Conservation (phyloP, 2,888 invertebrate species). For the Caenorhabditis uteleia region DNA sequence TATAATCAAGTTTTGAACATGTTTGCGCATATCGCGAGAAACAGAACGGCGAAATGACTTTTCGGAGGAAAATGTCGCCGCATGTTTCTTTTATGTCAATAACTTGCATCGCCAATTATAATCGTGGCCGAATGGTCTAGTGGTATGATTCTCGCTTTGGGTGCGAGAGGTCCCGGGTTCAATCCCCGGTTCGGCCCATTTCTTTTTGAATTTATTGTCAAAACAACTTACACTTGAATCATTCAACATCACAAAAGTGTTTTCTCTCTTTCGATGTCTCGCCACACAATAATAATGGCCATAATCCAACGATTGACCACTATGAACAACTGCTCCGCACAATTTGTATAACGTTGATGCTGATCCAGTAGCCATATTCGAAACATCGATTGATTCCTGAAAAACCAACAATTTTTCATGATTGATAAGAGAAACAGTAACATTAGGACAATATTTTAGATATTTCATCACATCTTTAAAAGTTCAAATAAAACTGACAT, state of each 20-base stretch:
- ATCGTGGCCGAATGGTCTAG: conserved; percentile 59
- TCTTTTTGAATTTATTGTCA: too few species aligned
- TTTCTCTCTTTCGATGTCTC: conserved; percentile 15
- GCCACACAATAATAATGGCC: conserved; percentile 39
- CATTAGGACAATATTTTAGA: too few species aligned
- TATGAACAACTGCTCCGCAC: conserved; percentile 29
- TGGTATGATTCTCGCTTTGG: conserved; percentile 70
- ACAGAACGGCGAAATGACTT: too few species aligned
- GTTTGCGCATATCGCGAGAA: too few species aligned
- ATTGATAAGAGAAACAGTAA: background rate
- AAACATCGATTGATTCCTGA: conserved; percentile 26
- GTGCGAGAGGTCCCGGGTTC: conserved; percentile 70
- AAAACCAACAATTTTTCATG: too few species aligned
- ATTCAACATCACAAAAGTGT: conserved; percentile 22
- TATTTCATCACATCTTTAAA: background rate
- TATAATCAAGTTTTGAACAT: too few species aligned
- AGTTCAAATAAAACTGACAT: conserved; percentile 8
- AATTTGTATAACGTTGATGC: conserved; percentile 29
- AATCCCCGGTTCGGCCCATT: conserved; percentile 48
- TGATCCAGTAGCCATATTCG: conserved; percentile 23
- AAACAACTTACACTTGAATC: conserved; percentile 16
- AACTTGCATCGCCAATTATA: too few species aligned
- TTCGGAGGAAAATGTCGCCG: too few species aligned
- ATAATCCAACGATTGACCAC: conserved; percentile 19
- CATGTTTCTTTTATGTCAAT: too few species aligned